Percentiles rank a stretch among this genome's conserved stretches.
phyloP scores from a whole-genome alignment of 2,113 vertebrate genomes.

The Cygnus buccinator region DNA sequence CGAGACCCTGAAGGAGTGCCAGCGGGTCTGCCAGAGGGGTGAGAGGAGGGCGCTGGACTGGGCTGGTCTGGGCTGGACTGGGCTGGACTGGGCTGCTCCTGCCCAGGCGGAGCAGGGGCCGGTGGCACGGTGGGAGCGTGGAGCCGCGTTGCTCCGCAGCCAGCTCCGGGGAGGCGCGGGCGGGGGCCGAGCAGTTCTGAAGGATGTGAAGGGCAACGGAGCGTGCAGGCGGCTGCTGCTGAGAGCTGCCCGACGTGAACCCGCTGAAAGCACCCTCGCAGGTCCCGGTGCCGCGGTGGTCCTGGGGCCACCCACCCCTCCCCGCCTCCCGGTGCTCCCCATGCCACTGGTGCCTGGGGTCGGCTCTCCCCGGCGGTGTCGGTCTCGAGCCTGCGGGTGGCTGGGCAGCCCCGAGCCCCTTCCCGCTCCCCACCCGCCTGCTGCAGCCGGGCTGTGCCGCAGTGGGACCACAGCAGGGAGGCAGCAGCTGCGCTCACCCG shows the following conservation, averaged over 20 bases:
- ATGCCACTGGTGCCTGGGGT: too few species aligned
- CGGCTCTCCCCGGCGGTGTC: too few species aligned
- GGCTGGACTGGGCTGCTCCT: not conserved
- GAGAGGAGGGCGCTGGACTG: not conserved
- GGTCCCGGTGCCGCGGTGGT: too few species aligned
- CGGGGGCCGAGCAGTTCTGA: not conserved
- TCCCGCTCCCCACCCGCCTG: too few species aligned
- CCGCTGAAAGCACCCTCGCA: too few species aligned
- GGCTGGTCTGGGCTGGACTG: not conserved
- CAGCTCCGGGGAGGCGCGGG: too few species aligned
- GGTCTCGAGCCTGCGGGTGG: too few species aligned
- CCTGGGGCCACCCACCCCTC: too few species aligned
- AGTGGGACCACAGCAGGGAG: not conserved
- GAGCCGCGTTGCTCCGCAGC: not conserved
- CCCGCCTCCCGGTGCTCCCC: too few species aligned
- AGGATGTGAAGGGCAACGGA: not conserved
- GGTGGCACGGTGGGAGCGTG: not conserved
- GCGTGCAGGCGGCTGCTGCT: not conserved
- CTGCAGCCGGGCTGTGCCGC: not conserved
- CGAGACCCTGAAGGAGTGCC: not conserved
- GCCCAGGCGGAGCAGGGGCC: not conserved
- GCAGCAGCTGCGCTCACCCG: not conserved
- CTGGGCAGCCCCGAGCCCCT: too few species aligned
- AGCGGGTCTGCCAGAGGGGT: not conserved
- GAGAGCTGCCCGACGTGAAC: too few species aligned